Percentiles rank a stretch among this genome's conserved stretches.
Evolutionary conservation across 2,113 vertebrate species (phyloP).

Genomic region (Struthio camelus): DNA sequence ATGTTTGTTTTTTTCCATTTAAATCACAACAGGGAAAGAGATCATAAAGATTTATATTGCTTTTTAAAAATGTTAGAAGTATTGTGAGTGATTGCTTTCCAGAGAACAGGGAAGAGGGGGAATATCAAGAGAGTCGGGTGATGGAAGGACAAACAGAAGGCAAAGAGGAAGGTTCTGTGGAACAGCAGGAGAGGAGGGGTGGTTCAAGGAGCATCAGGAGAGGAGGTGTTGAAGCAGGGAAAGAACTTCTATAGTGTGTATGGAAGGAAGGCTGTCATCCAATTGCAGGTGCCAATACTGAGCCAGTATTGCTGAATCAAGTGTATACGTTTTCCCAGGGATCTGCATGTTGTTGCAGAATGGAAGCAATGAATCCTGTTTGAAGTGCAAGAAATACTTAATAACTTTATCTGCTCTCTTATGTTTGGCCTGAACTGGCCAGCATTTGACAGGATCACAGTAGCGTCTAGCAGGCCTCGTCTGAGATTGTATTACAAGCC

Average conservation of each 20-base stretch:
- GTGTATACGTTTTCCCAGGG: background rate
- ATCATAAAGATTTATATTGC: slow-evolving; percentile 16
- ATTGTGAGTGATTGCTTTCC: background rate
- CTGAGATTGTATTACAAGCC: background rate
- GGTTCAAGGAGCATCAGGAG: background rate
- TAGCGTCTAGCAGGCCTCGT: background rate
- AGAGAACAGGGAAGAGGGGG: background rate
- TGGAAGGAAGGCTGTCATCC: background rate
- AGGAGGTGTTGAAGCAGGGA: background rate
- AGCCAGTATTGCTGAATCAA: background rate
- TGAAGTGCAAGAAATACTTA: background rate
- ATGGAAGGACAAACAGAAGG: background rate
- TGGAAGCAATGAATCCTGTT: background rate
- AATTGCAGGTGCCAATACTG: background rate
- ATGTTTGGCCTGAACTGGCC: background rate
- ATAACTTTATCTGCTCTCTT: rapidly evolving
- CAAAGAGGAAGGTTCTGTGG: background rate
- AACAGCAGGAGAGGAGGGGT: background rate
- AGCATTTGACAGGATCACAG: background rate
- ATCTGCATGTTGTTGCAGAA: background rate
- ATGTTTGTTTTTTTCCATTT: background rate
- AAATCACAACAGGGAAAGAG: background rate
- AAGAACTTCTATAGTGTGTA: background rate
- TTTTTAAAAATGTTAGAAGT: slow-evolving; percentile 3
- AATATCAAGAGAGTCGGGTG: background rate